phyloP scores from a whole-genome alignment of 2,888 invertebrate species.

The Orchesella flavescens region DNA sequence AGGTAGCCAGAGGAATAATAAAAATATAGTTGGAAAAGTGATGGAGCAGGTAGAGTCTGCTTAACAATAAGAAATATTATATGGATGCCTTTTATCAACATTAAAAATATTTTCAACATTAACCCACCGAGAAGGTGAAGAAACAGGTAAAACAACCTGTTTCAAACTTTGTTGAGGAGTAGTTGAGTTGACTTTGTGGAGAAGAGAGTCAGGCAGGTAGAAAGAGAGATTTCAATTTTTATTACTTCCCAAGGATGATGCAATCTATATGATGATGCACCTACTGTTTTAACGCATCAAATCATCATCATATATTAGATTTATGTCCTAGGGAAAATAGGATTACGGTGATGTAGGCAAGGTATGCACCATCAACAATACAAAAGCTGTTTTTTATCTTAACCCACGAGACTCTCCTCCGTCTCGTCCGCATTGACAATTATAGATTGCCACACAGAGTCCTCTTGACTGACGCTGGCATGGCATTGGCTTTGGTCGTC shows the following conservation, averaged over 20 bases:
- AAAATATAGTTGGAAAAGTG: too few species aligned
- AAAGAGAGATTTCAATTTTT: neutral
- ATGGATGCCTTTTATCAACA: neutral
- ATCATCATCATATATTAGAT: neutral
- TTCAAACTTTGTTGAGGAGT: neutral
- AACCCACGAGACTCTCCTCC: neutral
- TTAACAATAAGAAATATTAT: neutral
- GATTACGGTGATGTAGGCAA: constrained; percentile 41
- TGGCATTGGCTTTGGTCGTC: neutral
- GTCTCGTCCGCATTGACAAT: constrained; percentile 24
- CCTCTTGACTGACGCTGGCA: neutral
- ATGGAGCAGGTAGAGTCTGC: neutral
- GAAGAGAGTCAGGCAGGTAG: neutral
- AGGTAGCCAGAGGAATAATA: constrained; percentile 13
- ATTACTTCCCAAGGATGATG: neutral
- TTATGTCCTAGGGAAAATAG: constrained; percentile 40
- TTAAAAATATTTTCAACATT: neutral
- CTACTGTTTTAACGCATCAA: constrained; percentile 8
- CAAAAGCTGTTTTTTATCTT: constrained; percentile 10
- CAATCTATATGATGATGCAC: neutral
- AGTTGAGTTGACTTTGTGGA: neutral
- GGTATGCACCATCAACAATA: neutral
- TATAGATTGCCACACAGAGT: constrained; percentile 27
- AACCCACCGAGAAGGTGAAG: too few species aligned
- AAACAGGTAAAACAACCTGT: constrained; percentile 20